Evolutionary conservation across 2,888 invertebrate species (phyloP).

Genomic region (Bruchidius siliquastri): DNA sequence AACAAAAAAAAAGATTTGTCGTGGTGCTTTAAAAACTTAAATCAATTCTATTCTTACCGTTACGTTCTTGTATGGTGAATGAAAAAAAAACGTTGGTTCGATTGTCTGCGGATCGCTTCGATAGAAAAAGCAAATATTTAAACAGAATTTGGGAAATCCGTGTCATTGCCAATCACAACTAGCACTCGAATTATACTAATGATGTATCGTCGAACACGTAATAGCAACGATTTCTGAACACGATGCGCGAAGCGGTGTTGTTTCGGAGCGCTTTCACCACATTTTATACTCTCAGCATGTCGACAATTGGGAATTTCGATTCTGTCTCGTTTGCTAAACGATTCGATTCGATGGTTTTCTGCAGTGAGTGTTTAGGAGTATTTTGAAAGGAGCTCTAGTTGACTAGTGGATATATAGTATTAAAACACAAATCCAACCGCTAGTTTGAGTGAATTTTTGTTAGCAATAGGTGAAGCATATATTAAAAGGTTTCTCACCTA

Average conservation of each 20-base stretch:
- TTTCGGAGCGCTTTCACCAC: not conserved
- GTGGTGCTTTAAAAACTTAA: not conserved
- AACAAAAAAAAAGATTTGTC: not conserved
- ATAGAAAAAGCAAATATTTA: not conserved
- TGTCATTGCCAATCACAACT: not conserved
- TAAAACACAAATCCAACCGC: too few relatives aligned
- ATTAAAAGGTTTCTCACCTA: too few relatives aligned
- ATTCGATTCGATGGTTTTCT: not conserved
- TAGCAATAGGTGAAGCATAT: too few relatives aligned
- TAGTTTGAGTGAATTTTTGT: too few relatives aligned
- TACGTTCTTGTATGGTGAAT: not conserved
- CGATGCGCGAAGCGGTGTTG: not conserved
- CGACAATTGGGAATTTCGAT: not conserved
- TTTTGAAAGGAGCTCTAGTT: too few relatives aligned
- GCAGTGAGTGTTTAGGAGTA: too few relatives aligned
- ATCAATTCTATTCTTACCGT: not conserved
- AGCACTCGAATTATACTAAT: not conserved
- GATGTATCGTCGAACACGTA: not conserved
- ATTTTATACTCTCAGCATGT: not conserved
- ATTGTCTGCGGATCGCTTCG: not conserved
- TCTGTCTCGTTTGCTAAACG: not conserved
- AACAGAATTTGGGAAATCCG: not conserved
- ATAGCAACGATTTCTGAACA: not conserved
- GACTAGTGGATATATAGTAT: too few relatives aligned
- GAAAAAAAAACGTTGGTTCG: not conserved